phyloP scores from a whole-genome alignment of 2,113 vertebrate species.

The Hemibagrus wyckioides region DNA sequence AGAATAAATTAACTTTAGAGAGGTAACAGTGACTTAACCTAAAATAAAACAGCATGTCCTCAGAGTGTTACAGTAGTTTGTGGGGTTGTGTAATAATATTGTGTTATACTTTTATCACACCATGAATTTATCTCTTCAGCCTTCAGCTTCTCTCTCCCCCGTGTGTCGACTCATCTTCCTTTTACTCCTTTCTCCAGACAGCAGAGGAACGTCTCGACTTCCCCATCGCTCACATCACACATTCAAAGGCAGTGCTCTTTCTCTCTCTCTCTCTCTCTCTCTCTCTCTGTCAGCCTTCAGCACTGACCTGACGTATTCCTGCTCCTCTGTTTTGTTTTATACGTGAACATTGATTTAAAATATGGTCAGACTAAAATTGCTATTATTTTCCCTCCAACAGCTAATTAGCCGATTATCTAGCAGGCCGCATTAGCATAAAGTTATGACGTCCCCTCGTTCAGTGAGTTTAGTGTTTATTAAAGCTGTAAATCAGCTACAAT shows the following conservation, averaged over 20 bases:
- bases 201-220: background rate
- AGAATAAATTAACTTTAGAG: background rate
- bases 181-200: background rate
- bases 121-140: background rate
- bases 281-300: background rate
- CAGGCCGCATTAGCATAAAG: background rate
- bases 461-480: background rate
- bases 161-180: background rate
- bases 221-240: background rate
- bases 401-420: background rate
- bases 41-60: background rate
- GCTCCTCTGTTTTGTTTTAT: background rate
- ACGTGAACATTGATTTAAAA: background rate
- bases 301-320: no score
- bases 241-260: background rate
- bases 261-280: background rate
- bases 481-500: slow-evolving; percentile 1
- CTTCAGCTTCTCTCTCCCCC: background rate
- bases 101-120: background rate
- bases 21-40: background rate
- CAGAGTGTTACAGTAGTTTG: background rate
- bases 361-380: background rate
- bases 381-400: background rate
- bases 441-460: background rate
- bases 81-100: background rate